Conservation (phyloP, 2,797 vertebrate genomes). For the Sarcophilus harrisii region DNA sequence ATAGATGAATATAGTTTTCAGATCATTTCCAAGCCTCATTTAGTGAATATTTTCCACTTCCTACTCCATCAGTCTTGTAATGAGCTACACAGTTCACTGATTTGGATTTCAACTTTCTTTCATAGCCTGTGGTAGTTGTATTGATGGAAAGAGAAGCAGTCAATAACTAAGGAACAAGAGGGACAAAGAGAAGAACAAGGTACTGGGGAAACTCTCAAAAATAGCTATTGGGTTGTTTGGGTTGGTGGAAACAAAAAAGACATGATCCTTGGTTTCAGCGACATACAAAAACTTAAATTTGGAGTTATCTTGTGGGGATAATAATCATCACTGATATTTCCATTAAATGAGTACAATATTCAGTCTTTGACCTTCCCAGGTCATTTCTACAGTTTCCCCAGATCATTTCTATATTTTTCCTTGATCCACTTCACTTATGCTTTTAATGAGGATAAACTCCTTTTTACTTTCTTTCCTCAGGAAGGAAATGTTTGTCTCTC, state of each 20-base stretch:
- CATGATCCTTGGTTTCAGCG: slow-evolving; percentile 44
- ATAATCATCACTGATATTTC: slow-evolving; percentile 62
- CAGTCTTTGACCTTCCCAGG: slow-evolving; percentile 36
- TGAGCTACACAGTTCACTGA: neutral
- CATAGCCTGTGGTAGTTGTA: neutral
- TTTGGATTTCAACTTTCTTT: neutral
- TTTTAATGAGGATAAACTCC: slow-evolving; percentile 69
- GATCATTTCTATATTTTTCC: slow-evolving; percentile 4
- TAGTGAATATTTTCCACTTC: neutral
- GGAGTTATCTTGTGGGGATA: slow-evolving; percentile 56
- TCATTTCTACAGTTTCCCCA: neutral
- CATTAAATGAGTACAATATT: slow-evolving; percentile 56
- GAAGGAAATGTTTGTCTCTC: slow-evolving; percentile 74
- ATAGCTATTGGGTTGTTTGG: slow-evolving; percentile 6
- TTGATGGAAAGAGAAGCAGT: neutral
- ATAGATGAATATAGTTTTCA: neutral
- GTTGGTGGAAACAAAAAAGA: slow-evolving; percentile 34
- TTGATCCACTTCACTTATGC: slow-evolving; percentile 66
- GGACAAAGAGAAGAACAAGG: neutral
- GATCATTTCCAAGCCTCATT: neutral
- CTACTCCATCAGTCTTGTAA: neutral
- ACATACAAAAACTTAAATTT: slow-evolving; percentile 56
- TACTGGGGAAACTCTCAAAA: slow-evolving; percentile 21
- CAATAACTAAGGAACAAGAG: neutral
- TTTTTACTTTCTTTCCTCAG: slow-evolving; percentile 53